A percentile compares a stretch with the other conserved stretches of the same genome.
Conservation (phyloP, 2,113 vertebrate genomes). For the Hucho hucho region DNA sequence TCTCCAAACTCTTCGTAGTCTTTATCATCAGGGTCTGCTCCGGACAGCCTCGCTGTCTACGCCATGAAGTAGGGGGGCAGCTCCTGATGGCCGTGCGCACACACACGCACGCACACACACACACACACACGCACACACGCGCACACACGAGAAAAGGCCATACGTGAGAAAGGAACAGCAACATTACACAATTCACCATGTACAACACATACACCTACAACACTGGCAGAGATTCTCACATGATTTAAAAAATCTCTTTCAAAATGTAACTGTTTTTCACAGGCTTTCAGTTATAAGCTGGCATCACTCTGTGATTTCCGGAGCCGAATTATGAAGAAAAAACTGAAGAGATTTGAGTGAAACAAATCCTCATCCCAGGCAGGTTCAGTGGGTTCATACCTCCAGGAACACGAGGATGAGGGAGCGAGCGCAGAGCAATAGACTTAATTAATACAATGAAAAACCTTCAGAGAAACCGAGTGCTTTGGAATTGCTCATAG, state of each 20-base stretch:
- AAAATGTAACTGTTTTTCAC: neutral
- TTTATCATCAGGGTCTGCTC: constrained; percentile 82
- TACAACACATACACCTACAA: too few relatives aligned
- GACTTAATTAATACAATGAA: constrained; percentile 67
- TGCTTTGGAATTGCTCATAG: constrained; percentile 54
- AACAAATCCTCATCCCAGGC: constrained; percentile 56
- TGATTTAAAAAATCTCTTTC: neutral
- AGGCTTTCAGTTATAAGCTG: constrained; percentile 36
- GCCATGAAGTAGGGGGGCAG: constrained; percentile 88
- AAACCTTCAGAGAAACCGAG: constrained; percentile 58
- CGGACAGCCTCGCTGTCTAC: constrained; percentile 80
- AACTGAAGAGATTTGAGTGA: constrained; percentile 60
- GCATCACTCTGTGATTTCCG: constrained; percentile 32
- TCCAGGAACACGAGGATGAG: constrained; percentile 49
- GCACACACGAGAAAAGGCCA: too few relatives aligned
- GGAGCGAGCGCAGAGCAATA: constrained; percentile 39
- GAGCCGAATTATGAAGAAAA: constrained; percentile 38
- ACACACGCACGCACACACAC: constrained; percentile 9
- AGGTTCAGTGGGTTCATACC: constrained; percentile 60
- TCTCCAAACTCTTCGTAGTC: constrained; percentile 86
- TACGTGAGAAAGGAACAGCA: too few relatives aligned
- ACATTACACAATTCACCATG: too few relatives aligned
- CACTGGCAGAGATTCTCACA: too few relatives aligned
- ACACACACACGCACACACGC: neutral
- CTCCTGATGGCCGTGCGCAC: constrained; percentile 82